Base-by-base conservation (phyloP, 2,888 invertebrate species). In the Nemapogon koenigi region DNA sequence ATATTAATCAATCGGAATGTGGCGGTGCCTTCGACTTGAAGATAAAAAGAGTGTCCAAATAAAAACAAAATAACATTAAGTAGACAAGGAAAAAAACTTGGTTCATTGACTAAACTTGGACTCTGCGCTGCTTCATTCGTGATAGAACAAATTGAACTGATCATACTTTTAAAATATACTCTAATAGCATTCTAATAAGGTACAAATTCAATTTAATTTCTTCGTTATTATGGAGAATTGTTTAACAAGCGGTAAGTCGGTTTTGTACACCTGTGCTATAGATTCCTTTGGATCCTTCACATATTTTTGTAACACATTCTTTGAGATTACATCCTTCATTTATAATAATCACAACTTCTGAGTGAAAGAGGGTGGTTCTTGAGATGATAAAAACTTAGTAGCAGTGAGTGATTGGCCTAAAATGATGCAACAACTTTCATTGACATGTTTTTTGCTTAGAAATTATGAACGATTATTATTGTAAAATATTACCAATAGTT, bases 51-150 rank as follows among this genome's bases (percentile, higher is more conserved):
- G 67, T 67, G 62, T 53, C 56, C 51, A 57, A 72, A 75, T 67
- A 71, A 71, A 64, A 73, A 72, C 71, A 73, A 75, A 73, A 72
- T 27, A 56, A 57, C 55, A 60, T 67, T 72, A 72, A 73, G 71
- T 70, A 71, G 73, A 62, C 60, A 56, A 53, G 49, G 53, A 62
- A 58, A 59, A 61, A 57, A 55, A 57, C 28, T 25, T n/a, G n/a
- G 35, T 68, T 68, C 70, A 70, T 66, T 69, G 70, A 70, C 59
- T 54, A 64, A 62, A 59, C 57, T 57, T 26, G 60, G 49, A 46
- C 49, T 52, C n/a, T n/a, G n/a, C n/a, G n/a, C n/a, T n/a, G n/a
- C n/a, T n/a, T n/a, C n/a, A n/a, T n/a, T n/a, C n/a, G n/a, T n/a
- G n/a, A 27, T 38, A 17, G 18, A 35, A 27, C 36, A 16, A 6